Evolutionary conservation across 1,140 invertebrate genomes (phyloP).

Genomic region (Adelges cooleyi): DNA sequence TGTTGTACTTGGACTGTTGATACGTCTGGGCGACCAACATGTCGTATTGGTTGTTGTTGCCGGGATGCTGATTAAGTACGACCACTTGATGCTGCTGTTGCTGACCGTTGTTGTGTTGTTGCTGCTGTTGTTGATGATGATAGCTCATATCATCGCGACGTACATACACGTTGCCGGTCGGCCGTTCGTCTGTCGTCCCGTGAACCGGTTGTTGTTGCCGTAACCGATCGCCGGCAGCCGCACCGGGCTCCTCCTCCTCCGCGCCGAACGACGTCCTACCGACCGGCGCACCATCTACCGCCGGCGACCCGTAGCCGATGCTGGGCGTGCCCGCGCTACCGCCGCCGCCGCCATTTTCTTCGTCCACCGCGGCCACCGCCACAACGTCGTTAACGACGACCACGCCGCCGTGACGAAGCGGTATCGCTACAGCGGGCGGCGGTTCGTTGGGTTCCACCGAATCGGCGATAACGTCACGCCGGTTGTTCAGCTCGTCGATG

Average conservation of each 20-base stretch:
- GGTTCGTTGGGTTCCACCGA: background rate
- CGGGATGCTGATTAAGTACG: too few relatives aligned
- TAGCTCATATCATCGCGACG: constrained; percentile 19
- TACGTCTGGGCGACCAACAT: constrained; percentile 13
- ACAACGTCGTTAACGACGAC: background rate
- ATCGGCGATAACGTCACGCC: background rate
- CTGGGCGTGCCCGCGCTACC: constrained; percentile 16
- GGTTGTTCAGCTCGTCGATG: constrained; percentile 30
- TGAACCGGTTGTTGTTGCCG: constrained; percentile 21
- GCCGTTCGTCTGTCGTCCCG: constrained; percentile 23
- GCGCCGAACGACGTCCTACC: constrained; percentile 24
- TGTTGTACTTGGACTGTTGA: constrained; percentile 16
- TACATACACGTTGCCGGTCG: constrained; percentile 22
- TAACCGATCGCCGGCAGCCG: background rate
- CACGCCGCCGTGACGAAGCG: background rate
- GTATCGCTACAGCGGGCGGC: background rate
- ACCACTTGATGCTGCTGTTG: background rate
- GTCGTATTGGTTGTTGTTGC: background rate
- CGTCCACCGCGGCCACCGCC: background rate
- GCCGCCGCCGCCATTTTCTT: constrained; percentile 23
- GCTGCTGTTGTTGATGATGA: background rate
- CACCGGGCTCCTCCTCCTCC: constrained; percentile 3
- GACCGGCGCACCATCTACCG: constrained; percentile 28
- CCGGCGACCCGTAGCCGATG: constrained; percentile 21
- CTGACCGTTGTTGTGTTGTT: background rate